Percentiles rank a stretch among this genome's conserved stretches.
phyloP scores from a whole-genome alignment of 2,888 invertebrate genomes.

The Norana najaformis region DNA sequence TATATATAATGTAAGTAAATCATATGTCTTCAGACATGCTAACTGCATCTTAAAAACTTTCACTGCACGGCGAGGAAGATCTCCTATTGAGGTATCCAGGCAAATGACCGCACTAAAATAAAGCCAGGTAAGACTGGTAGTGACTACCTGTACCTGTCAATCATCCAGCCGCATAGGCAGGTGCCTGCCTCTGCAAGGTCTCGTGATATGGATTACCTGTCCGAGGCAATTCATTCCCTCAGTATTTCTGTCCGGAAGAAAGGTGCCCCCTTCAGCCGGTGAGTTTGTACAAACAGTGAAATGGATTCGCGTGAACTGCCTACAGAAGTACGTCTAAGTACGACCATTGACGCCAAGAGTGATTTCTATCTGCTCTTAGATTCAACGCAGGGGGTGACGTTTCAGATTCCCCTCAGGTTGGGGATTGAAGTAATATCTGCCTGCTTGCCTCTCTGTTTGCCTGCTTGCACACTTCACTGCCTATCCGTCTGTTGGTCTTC shows the following conservation, averaged over 20 bases:
- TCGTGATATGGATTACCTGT: not conserved
- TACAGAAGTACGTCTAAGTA: not conserved
- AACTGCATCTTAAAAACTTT: not conserved
- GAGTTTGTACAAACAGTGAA: not conserved
- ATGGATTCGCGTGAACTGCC: not conserved
- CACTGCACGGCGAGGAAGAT: not conserved
- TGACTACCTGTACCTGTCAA: conserved; percentile 3
- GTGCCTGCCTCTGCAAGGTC: not conserved
- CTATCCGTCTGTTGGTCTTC: no score
- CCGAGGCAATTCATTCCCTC: not conserved
- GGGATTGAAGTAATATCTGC: not conserved
- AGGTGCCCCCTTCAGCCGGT: no score
- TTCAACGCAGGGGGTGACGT: not conserved
- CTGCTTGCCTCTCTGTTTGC: not conserved
- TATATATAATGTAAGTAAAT: not conserved
- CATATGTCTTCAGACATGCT: not conserved
- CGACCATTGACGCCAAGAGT: not conserved
- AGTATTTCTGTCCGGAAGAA: not conserved
- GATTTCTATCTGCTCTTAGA: not conserved
- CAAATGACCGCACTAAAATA: not conserved
- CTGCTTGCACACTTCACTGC: no score
- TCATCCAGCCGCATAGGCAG: not conserved
- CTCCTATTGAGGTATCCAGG: not conserved
- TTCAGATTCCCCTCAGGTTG: not conserved
- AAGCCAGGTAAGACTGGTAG: no score